These are phyloP conservation scores for Platycheirus rosarum DNA, from an alignment of 2,888 invertebrate species.

Conservation along the genomic window DNA sequence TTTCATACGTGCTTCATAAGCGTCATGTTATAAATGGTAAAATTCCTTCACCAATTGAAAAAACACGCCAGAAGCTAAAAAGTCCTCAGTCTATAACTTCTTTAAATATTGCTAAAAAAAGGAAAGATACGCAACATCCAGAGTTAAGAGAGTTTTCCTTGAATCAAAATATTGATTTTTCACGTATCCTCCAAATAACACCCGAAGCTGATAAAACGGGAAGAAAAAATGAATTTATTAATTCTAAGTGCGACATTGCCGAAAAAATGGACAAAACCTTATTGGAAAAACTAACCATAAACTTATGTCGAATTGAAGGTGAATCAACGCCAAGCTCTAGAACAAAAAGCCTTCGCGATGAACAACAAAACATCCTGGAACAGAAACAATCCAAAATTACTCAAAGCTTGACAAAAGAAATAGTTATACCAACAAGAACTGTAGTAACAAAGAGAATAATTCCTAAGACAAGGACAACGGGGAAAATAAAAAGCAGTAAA, in stretches of 20 bases:
- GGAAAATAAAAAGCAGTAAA: constrained; percentile 86
- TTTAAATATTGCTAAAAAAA: constrained; percentile 81
- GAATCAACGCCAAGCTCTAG: constrained; percentile 90
- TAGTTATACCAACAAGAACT: constrained; percentile 84
- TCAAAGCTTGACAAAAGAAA: constrained; percentile 85
- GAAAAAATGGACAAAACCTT: constrained; percentile 87
- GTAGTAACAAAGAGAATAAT: constrained; percentile 86
- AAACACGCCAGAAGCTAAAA: constrained; percentile 84
- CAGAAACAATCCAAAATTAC: constrained; percentile 84
- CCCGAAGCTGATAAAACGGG: constrained; percentile 82
- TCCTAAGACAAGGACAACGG: constrained; percentile 85
- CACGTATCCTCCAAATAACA: constrained; percentile 89
- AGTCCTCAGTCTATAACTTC: constrained; percentile 86
- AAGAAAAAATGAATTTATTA: constrained; percentile 85
- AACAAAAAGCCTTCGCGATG: constrained; percentile 86
- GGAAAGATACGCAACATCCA: constrained; percentile 82
- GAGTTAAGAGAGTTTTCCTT: constrained; percentile 86
- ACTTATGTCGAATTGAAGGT: constrained; percentile 89
- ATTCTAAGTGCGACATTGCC: constrained; percentile 88
- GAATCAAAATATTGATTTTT: constrained; percentile 89
- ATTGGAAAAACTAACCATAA: constrained; percentile 88
- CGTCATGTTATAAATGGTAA: constrained; percentile 94
- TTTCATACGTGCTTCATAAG: constrained; percentile 93
- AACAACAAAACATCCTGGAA: constrained; percentile 84
- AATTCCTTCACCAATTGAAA: constrained; percentile 84